A percentile compares a stretch with the other conserved stretches of the same genome.
Conservation (phyloP, 2,888 invertebrate species). For the Serripes groenlandicus region DNA sequence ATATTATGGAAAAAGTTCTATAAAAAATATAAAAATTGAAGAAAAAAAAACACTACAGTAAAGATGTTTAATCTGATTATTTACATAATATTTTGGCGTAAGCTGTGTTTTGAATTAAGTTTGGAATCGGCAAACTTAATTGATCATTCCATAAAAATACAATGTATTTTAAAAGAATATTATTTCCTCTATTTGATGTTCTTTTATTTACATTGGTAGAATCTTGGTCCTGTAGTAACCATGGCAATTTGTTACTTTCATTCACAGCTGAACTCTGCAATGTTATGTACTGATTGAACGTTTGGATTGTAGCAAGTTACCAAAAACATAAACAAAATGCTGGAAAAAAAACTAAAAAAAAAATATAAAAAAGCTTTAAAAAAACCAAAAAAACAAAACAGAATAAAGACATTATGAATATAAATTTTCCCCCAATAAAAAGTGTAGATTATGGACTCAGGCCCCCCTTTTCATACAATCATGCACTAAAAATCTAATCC, state of each 20-base stretch:
- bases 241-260: not conserved
- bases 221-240: no score
- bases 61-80: conserved; percentile 15
- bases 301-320: conserved; percentile 9
- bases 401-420: not conserved
- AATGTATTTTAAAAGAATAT: no score
- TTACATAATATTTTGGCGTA: conserved; percentile 2
- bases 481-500: conserved; percentile 38
- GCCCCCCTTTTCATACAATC: conserved; percentile 24
- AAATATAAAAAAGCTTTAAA: conserved; percentile 20
- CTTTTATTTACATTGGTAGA: no score
- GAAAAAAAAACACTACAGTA: not conserved
- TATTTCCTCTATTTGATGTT: no score
- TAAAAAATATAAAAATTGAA: not conserved
- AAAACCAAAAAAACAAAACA: conserved; percentile 24
- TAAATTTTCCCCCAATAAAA: conserved; percentile 18
- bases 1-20: not conserved
- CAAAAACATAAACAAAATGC: conserved; percentile 1
- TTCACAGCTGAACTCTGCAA: not conserved
- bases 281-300: conserved; percentile 14
- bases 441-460: conserved; percentile 17
- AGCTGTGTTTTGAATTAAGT: conserved; percentile 15
- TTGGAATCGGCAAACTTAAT: conserved; percentile 27
- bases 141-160: no score
- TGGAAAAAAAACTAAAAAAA: conserved; percentile 8